Percentiles rank a stretch among this genome's conserved stretches.
Evolutionary conservation across 2,797 vertebrate genomes (phyloP).

Genomic region (Mycteria americana): DNA sequence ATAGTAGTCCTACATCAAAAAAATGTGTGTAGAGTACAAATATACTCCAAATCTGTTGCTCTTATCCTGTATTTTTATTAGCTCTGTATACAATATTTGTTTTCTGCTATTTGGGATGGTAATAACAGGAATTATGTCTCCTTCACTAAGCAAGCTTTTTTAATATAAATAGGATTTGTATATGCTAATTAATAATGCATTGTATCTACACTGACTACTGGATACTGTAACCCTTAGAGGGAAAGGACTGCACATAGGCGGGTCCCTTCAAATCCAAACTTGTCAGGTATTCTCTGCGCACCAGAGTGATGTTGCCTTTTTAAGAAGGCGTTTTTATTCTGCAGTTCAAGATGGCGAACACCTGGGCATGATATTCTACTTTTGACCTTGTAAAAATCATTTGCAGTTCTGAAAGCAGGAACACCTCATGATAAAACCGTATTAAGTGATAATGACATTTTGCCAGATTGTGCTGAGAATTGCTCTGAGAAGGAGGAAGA

Average conservation of each 20-base stretch:
- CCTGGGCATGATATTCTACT: neutral
- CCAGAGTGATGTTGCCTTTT: neutral
- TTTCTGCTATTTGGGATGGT: conserved; percentile 28
- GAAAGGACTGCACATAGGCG: neutral
- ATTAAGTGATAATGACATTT: conserved; percentile 42
- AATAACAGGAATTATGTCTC: conserved; percentile 52
- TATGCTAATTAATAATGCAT: conserved; percentile 62
- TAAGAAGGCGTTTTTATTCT: neutral
- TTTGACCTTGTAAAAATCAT: conserved; percentile 48
- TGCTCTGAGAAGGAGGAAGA: conserved; percentile 28
- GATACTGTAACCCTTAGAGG: neutral
- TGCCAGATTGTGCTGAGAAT: conserved; percentile 40
- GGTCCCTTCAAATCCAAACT: neutral
- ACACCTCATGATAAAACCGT: neutral
- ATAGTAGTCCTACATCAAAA: neutral
- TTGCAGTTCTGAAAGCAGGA: conserved; percentile 38
- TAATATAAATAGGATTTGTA: conserved; percentile 59
- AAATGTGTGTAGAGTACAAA: neutral
- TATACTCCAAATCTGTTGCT: neutral
- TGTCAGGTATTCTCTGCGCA: neutral
- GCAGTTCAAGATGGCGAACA: neutral
- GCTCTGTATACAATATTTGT: neutral
- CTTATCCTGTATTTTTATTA: neutral
- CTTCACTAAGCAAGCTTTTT: conserved; percentile 51
- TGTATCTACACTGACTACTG: neutral